Conservation (phyloP, 1,140 invertebrate genomes). For the Rhyzopertha dominica region DNA sequence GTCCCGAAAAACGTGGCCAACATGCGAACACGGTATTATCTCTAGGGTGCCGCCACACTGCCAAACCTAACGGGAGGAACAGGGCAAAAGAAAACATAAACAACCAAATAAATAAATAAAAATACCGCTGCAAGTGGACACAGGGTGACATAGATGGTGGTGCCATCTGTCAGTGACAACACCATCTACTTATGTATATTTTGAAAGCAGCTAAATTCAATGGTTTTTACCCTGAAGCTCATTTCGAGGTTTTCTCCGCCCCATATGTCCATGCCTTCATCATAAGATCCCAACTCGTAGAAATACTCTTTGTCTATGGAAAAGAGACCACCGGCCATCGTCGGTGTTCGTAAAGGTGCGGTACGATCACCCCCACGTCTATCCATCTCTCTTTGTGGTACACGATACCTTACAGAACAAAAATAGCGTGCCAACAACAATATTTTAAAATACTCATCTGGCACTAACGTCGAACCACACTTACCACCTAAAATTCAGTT, state of each 20-base stretch:
- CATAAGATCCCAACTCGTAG: conserved; percentile 94
- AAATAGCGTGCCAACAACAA: conserved; percentile 5
- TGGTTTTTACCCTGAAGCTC: conserved; percentile 96
- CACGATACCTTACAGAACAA: conserved; percentile 71
- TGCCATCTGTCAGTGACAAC: too few species aligned
- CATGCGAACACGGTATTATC: conserved; percentile 94
- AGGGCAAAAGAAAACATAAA: background rate
- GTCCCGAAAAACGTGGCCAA: conserved; percentile 98
- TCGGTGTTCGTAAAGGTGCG: conserved; percentile 86
- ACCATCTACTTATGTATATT: too few species aligned
- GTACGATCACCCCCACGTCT: conserved; percentile 84
- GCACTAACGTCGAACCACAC: conserved; percentile 25
- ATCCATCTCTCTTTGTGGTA: conserved; percentile 91
- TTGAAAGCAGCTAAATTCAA: too few species aligned
- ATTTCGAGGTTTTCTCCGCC: conserved; percentile 99
- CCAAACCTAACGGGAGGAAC: conserved; percentile 96
- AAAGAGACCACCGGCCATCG: conserved; percentile 99
- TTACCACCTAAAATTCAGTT: conserved; percentile 94
- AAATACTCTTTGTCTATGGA: conserved; percentile 96
- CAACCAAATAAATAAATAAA: background rate
- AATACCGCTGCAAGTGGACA: background rate
- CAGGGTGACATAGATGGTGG: background rate
- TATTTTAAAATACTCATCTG: conserved; percentile 9
- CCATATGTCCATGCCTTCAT: conserved; percentile 99
- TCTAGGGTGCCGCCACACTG: conserved; percentile 94